Conservation (phyloP, 2,797 vertebrate genomes). For the Aphelocoma californica region DNA sequence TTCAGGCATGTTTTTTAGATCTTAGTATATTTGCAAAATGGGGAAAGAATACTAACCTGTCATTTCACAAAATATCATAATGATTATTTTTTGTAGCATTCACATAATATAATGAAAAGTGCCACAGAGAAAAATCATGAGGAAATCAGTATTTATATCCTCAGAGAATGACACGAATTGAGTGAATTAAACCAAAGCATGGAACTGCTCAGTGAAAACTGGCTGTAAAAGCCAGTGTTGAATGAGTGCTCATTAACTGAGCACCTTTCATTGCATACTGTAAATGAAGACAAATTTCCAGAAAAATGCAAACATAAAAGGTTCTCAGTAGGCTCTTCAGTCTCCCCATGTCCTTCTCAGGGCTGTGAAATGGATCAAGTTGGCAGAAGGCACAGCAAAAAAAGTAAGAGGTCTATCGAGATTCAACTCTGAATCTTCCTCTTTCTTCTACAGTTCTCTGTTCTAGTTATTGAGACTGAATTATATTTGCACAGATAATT, state of each 20-base stretch:
- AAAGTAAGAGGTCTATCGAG: background rate
- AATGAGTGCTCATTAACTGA: background rate
- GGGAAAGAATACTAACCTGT: background rate
- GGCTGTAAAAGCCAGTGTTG: background rate
- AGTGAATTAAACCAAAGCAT: background rate
- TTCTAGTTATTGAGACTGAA: background rate
- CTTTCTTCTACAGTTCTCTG: background rate
- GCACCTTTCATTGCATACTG: background rate
- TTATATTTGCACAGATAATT: background rate
- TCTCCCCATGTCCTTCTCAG: background rate
- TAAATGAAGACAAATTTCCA: background rate
- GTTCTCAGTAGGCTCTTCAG: background rate
- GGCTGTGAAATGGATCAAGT: background rate
- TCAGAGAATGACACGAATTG: background rate
- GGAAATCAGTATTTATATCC: background rate
- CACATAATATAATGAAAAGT: background rate
- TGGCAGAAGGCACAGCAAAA: background rate
- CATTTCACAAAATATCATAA: background rate
- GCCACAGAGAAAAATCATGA: background rate
- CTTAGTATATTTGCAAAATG: background rate
- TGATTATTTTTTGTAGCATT: background rate
- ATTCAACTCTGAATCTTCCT: background rate
- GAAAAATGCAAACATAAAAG: background rate
- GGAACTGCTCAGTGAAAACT: background rate
- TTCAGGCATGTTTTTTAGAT: background rate